Conservation (phyloP, 1,140 invertebrate genomes). For the Drosophila watanabei region DNA sequence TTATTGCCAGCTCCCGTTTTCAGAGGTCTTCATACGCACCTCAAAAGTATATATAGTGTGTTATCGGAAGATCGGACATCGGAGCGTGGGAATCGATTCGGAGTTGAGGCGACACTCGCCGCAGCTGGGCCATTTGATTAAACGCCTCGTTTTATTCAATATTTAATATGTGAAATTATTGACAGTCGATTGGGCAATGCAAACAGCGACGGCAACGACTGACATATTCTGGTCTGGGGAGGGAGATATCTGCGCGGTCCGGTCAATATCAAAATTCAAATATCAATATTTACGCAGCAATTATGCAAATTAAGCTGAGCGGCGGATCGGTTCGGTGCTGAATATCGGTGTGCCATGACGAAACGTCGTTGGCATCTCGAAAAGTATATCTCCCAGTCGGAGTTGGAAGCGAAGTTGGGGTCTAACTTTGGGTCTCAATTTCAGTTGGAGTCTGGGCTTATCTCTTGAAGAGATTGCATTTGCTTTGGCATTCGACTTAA, state of each 20-base stretch:
- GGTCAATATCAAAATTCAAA: slow-evolving; percentile 83
- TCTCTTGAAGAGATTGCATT: slow-evolving; percentile 49
- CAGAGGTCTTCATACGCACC: slow-evolving; percentile 39
- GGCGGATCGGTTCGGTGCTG: slow-evolving; percentile 20
- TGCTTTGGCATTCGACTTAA: slow-evolving; percentile 63
- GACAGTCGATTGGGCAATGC: slow-evolving; percentile 82
- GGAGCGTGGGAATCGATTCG: slow-evolving; percentile 67
- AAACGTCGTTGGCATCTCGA: slow-evolving; percentile 68
- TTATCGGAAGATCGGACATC: slow-evolving; percentile 14
- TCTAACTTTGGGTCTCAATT: background rate
- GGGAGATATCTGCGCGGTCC: slow-evolving; percentile 38
- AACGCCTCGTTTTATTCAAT: slow-evolving; percentile 82
- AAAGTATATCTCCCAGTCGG: slow-evolving; percentile 9
- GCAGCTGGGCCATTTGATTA: slow-evolving; percentile 69
- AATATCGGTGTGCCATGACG: slow-evolving; percentile 52
- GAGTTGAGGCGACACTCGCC: slow-evolving; percentile 53
- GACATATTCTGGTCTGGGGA: slow-evolving; percentile 37
- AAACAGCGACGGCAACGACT: slow-evolving; percentile 54
- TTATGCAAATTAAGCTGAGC: slow-evolving; percentile 82
- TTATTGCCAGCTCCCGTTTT: slow-evolving; percentile 36
- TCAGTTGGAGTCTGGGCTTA: slow-evolving; percentile 24
- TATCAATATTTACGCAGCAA: slow-evolving; percentile 84
- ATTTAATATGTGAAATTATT: slow-evolving; percentile 84
- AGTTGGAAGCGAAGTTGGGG: background rate
- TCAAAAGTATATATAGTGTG: slow-evolving; percentile 16